Base-by-base conservation (phyloP, 2,888 invertebrate species). In the Toxonevra muliebris region DNA sequence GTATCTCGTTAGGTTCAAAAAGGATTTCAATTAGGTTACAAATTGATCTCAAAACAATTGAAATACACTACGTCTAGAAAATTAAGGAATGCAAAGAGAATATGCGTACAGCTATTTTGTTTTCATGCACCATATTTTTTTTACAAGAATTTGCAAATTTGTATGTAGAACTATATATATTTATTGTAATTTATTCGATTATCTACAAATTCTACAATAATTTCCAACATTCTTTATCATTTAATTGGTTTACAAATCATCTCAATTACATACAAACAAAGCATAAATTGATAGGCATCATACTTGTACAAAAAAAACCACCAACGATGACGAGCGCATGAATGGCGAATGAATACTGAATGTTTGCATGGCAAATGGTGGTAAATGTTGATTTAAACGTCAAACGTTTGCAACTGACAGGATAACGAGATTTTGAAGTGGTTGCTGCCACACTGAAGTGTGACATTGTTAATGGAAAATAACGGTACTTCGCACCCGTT, bases 401-500 rank as follows among this genome's bases (percentile, higher is more conserved):
- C 74, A 72, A 72, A 72, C 71, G 73, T 70, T 64, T 76, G 76
- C 73, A 73, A 76, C 71, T 80, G 81, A 81, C 81, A 82, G 81
- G 75, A 79, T 82, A 81, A 81, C 80, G 81, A 82, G 81, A 81
- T 81, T 80, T 77, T 82, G 76, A 79, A 81, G 81, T 82, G 82
- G 75, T 63, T 73, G 73, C 64, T 73, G 73, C 71, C 71, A 66
- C 66, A 40, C 54, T 66, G 45, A 61, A 66, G 66, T 60, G 61
- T 57, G 48, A 43, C 17, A 48, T 40, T 61, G 60, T 66, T 66
- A 60, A 66, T 66, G 53, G 66, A 60, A 66, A 66, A 61, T 52
- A 15, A 53, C 50, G 43, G 61, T 58, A 54, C 40, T 69, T 65
- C 65, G 55, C 63, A 57, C 61, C 61, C 50, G 30, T 30, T 30